Conservation (phyloP, 2,888 invertebrate genomes). For the Cordilura impudica region DNA sequence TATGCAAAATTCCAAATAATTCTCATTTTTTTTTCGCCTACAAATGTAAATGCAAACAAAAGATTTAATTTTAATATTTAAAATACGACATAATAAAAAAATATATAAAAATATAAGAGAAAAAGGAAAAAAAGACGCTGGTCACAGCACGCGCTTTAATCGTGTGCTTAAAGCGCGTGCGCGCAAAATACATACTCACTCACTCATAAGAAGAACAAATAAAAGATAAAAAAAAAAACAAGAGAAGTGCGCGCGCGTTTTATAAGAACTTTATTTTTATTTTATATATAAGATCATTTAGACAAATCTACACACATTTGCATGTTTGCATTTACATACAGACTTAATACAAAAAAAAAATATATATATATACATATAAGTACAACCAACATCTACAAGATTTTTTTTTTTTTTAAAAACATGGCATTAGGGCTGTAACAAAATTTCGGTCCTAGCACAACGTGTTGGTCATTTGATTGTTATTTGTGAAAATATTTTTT, state of each 20-base stretch:
- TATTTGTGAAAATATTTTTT: too few relatives aligned
- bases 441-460: too few relatives aligned
- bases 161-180: conserved; percentile 60
- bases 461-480: too few relatives aligned
- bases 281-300: not conserved
- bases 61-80: not conserved
- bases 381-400: too few relatives aligned
- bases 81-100: not conserved
- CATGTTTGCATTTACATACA: not conserved
- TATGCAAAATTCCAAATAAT: too few relatives aligned
- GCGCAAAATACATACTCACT: conserved; percentile 27
- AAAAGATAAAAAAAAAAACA: not conserved
- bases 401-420: too few relatives aligned
- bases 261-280: not conserved
- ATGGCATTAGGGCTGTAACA: too few relatives aligned
- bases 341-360: not conserved
- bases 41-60: not conserved
- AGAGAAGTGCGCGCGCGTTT: not conserved
- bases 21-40: too few relatives aligned
- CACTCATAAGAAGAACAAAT: not conserved
- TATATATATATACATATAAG: too few relatives aligned
- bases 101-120: not conserved
- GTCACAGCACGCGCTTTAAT: not conserved
- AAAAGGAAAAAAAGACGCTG: not conserved
- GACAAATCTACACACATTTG: not conserved